phyloP scores from a whole-genome alignment of 2,113 vertebrate genomes.

The Potamarius usumacintae region DNA sequence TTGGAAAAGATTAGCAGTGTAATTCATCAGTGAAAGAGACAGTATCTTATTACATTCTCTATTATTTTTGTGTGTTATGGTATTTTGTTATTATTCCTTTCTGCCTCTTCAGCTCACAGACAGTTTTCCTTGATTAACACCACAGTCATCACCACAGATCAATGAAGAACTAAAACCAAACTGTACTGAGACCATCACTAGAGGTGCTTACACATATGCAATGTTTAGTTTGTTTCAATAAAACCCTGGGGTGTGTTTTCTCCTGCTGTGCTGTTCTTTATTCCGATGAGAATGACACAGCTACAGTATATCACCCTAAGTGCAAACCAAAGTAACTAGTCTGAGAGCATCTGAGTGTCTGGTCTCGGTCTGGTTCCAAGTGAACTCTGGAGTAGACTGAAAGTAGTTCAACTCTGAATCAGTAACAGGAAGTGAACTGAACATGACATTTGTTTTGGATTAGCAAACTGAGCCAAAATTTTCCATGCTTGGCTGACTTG shows the following conservation, averaged over 20 bases:
- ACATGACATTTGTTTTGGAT: background rate
- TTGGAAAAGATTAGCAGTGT: background rate
- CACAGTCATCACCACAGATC: background rate
- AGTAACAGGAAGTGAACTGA: background rate
- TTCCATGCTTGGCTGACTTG: background rate
- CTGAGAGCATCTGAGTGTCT: background rate
- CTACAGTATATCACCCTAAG: background rate
- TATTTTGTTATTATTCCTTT: background rate
- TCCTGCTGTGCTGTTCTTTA: background rate
- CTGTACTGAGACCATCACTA: background rate
- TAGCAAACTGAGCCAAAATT: background rate
- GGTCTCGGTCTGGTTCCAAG: background rate
- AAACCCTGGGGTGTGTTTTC: background rate
- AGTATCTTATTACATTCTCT: background rate
- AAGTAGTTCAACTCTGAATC: background rate
- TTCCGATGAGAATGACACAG: background rate
- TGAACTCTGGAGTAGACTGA: background rate
- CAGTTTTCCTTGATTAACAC: background rate
- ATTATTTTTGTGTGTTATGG: background rate
- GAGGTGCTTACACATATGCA: background rate
- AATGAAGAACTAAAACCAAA: background rate
- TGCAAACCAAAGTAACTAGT: background rate
- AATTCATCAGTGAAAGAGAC: background rate
- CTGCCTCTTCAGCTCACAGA: background rate
- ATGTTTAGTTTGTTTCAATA: background rate